Evolutionary conservation across 2,888 invertebrate genomes (phyloP), one percentile per base, ranked within the genome.

Genomic region (Orgyia antiqua): DNA sequence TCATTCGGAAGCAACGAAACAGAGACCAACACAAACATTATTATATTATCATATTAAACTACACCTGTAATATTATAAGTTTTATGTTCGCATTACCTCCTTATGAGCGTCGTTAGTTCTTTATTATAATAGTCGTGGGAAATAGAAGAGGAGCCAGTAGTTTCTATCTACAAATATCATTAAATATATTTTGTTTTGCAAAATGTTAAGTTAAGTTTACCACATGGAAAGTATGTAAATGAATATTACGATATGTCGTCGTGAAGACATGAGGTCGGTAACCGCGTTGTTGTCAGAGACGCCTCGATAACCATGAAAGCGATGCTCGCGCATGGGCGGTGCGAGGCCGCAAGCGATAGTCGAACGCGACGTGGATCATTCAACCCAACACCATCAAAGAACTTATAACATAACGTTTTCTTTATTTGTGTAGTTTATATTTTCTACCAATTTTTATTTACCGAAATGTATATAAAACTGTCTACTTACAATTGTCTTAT

Each of bases 201-300:
- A 65, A 66, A 63, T 60, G 54, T 40, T 51, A 49, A 51, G n/a
- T 49, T 51, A 44, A 51, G 27, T 15, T 43, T 33, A 48, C 37
- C 33, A 41, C 35, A 53, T 58, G 68, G 63, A 67, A 72, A 64
- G 55, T 58, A 65, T 63, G 61, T 66, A 65, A 63, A 67, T 64
- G 46, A 53, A 58, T 51, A 56, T 58, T 51, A 52, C 55, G 56
- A 65, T 60, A 60, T 52, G 60, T 56, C 49, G 58, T 56, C 58
- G 51, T 61, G 51, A 57, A 64, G 62, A 43, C 56, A 45, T 48
- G 68, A 65, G 77, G 75, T 78, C 74, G 72, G 59, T 69, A 73
- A 74, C 77, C 74, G 74, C 65, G 60, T 59, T 61, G 73, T 66
- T 59, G 60, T 61, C 52, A 58, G 61, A 59, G 67, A 67, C 67